Evolutionary conservation across 2,888 invertebrate genomes (phyloP).

Genomic region (Junonia oenone): DNA sequence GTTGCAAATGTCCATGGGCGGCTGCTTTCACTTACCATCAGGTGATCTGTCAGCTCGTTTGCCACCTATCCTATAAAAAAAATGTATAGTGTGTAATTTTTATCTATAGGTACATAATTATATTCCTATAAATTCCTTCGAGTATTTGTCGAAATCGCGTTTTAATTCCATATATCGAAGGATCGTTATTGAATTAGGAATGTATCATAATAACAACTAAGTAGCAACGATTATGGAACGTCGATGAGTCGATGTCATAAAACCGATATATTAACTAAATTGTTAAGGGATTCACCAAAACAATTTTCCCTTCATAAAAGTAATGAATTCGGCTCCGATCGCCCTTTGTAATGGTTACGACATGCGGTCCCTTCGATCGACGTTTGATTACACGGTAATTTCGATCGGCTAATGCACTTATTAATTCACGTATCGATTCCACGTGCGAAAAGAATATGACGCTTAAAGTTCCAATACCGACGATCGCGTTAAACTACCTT

Average conservation of each 20-base stretch:
- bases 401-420: slow-evolving; percentile 37
- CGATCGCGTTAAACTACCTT: not conserved
- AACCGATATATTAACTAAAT: slow-evolving; percentile 65
- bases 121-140: too few species aligned
- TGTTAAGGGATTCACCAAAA: slow-evolving; percentile 67
- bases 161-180: not conserved
- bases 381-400: slow-evolving; percentile 43
- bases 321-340: slow-evolving; percentile 60
- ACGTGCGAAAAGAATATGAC: slow-evolving; percentile 7
- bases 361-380: slow-evolving; percentile 38
- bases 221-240: slow-evolving; percentile 15
- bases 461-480: not conserved
- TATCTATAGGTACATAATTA: too few species aligned
- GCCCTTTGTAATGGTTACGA: slow-evolving; percentile 43
- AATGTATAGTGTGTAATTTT: too few species aligned
- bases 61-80: too few species aligned
- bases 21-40: too few species aligned
- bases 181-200: not conserved
- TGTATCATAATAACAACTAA: slow-evolving; percentile 4
- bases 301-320: slow-evolving; percentile 70
- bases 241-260: slow-evolving; percentile 27
- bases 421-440: slow-evolving; percentile 13
- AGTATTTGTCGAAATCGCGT: too few species aligned
- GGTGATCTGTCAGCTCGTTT: too few species aligned
- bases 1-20: too few species aligned